Percentiles rank a stretch among this genome's conserved stretches.
Evolutionary conservation across 2,797 vertebrate species (phyloP).

Genomic region (Xiphorhynchus erythropygius): DNA sequence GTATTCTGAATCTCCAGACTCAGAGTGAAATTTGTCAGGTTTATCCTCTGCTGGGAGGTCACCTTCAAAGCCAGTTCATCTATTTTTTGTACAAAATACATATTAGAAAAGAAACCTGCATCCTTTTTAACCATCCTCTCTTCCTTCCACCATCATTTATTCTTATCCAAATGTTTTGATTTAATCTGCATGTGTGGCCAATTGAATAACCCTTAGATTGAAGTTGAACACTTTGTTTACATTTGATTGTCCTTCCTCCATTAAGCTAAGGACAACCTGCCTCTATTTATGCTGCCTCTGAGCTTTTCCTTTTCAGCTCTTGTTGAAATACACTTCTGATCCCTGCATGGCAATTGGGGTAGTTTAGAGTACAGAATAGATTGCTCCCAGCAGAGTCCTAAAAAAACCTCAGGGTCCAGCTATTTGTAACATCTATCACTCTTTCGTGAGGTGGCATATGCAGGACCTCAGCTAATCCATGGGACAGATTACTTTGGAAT

Average conservation of each 20-base stretch:
- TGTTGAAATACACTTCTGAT: not conserved
- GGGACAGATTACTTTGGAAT: not conserved
- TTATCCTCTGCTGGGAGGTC: not conserved
- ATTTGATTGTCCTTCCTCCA: not conserved
- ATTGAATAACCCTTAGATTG: not conserved
- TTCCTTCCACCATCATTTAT: not conserved
- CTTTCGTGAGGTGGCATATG: not conserved
- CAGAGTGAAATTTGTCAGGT: not conserved
- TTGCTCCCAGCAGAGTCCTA: not conserved
- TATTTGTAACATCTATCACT: not conserved
- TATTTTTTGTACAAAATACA: not conserved
- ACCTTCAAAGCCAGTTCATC: not conserved
- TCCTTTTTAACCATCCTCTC: not conserved
- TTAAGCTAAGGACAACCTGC: not conserved
- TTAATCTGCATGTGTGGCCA: not conserved
- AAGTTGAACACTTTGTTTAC: not conserved
- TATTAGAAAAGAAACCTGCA: not conserved
- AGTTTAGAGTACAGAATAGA: not conserved
- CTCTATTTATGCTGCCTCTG: conserved; percentile 7
- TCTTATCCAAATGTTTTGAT: not conserved
- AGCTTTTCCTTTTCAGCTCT: not conserved
- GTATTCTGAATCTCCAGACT: not conserved
- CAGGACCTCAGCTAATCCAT: not conserved
- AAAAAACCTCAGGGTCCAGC: not conserved
- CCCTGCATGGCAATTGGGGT: not conserved